A percentile compares a stretch with the other conserved stretches of the same genome.
These are phyloP conservation scores for Crotalus horridus DNA, from an alignment of 2,113 vertebrate species.

Conservation along the genomic window DNA sequence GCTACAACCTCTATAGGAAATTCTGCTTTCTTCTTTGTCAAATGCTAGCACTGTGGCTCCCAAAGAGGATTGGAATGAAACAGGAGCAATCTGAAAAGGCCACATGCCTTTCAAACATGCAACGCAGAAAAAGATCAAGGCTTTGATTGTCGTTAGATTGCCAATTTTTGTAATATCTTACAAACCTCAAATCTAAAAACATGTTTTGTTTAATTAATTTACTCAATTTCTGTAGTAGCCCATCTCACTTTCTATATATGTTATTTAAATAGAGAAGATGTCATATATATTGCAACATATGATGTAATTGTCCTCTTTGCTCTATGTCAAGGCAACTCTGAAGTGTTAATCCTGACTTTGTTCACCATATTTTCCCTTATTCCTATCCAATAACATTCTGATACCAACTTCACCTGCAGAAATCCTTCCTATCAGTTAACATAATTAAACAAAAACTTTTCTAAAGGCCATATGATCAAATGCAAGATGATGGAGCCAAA, in stretches of 20 bases:
- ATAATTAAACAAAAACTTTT: background rate
- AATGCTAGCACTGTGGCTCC: constrained; percentile 5
- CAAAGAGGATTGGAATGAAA: constrained; percentile 28
- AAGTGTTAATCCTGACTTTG: background rate
- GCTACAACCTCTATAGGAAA: constrained; percentile 52
- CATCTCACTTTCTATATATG: background rate
- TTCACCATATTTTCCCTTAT: background rate
- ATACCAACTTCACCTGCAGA: background rate
- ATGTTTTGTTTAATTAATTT: background rate
- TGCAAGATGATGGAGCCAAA: background rate
- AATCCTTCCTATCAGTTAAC: background rate
- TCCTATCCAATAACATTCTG: background rate
- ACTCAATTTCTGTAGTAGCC: background rate
- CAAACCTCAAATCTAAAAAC: constrained; percentile 40
- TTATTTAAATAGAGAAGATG: constrained; percentile 41
- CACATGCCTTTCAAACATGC: constrained; percentile 28
- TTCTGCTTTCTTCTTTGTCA: constrained; percentile 15
- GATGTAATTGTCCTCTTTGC: constrained; percentile 27
- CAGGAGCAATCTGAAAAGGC: constrained; percentile 32
- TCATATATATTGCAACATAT: constrained; percentile 32
- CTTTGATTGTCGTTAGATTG: background rate
- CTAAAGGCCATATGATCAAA: background rate
- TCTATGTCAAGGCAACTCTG: constrained; percentile 22
- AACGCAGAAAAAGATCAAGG: constrained; percentile 17
- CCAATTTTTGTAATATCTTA: constrained; percentile 13